Evolutionary conservation across 2,113 vertebrate genomes (phyloP), one percentile per base, ranked within the genome.

Genomic region (Rafetus swinhoei): DNA sequence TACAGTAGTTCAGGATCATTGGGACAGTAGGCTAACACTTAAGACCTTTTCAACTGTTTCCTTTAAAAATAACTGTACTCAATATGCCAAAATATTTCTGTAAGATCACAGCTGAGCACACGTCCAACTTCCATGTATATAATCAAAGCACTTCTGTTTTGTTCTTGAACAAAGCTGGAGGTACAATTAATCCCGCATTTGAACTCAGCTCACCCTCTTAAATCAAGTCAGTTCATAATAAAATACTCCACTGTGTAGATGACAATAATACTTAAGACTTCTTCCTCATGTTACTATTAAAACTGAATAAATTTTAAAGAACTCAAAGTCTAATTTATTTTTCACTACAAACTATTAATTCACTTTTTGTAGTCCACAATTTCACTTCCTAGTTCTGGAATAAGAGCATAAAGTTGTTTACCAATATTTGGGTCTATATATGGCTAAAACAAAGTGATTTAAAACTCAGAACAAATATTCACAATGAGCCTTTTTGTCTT

Each of bases 211-310:
- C 87, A 90, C 76, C 55, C 93, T 92, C 77, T 72, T 57, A 92
- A 87, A 94, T 92, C 80, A 95, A 90, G 88, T 24, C 22, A 12
- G 11, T 76, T 50, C 72, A 76, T 45, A 76, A 76, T 39, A 90
- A 90, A 95, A 94, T 84, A 91, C 91, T 19, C 27, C 53, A 92
- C 54, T 72, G 87, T 82, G 60, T 76, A 90, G 9, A 18, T 92
- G 76, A 81, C 93, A 96, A 96, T 94, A 77, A 80, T 84, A 87
- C 92, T 95, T 92, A 56, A 91, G 72, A 59, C 90, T 88, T 94
- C 82, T 79, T 91, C 86, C 72, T 21, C 29, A 7, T 0, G 0
- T 65, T 96, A 95, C 95, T 92, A 89, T 94, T 80, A 62, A 77
- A 90, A 85, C 85, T 86, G 45, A 45, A 94, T 59, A 82, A 92